phyloP scores from a whole-genome alignment of 2,113 vertebrate species.

The Ibidorhyncha struthersii region DNA sequence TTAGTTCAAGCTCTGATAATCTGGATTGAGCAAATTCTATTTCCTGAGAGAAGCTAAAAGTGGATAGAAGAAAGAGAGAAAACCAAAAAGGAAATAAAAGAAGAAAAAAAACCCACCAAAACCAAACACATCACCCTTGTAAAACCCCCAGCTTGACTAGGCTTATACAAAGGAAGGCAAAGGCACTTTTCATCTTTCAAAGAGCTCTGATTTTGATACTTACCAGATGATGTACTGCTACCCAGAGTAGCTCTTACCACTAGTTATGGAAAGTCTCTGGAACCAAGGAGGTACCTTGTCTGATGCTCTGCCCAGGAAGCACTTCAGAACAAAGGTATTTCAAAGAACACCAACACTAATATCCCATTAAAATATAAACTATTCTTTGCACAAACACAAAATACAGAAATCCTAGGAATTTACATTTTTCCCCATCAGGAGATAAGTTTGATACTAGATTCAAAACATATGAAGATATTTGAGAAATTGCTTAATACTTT shows the following conservation, averaged over 20 bases:
- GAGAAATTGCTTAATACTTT: background rate
- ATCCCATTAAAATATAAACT: background rate
- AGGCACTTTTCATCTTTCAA: background rate
- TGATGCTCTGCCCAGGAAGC: background rate
- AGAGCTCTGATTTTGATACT: background rate
- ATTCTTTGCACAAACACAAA: background rate
- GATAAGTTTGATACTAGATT: background rate
- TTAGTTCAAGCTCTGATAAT: background rate
- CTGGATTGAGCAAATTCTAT: background rate
- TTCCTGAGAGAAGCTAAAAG: background rate
- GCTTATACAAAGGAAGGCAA: background rate
- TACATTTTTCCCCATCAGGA: background rate
- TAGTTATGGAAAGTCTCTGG: background rate
- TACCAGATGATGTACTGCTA: fast-evolving
- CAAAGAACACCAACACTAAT: background rate
- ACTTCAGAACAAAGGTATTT: background rate
- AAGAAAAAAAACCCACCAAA: background rate
- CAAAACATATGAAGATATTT: background rate
- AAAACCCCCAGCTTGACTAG: background rate
- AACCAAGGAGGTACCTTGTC: background rate
- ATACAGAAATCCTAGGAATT: background rate
- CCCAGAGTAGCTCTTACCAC: background rate
- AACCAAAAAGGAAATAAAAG: background rate
- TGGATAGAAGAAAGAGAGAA: background rate
- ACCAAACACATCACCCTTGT: background rate